These are phyloP conservation scores for Cyaniris semiargus DNA, from an alignment of 2,888 invertebrate genomes.

Conservation along the genomic window DNA sequence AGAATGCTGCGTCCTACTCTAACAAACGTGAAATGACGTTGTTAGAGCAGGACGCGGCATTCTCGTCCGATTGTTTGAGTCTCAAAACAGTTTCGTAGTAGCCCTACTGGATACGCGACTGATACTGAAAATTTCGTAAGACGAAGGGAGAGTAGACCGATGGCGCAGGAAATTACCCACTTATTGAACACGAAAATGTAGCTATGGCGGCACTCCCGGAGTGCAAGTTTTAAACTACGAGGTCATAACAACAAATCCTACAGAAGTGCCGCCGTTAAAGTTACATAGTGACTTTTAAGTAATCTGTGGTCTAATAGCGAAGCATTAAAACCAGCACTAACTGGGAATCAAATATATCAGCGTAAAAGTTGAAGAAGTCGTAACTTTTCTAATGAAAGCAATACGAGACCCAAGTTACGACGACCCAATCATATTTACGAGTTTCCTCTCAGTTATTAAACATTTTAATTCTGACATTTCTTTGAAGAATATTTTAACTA, in stretches of 20 bases:
- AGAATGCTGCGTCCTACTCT: no score
- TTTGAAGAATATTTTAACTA: neutral
- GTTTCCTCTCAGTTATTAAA: neutral
- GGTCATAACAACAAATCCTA: neutral
- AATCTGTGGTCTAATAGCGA: neutral
- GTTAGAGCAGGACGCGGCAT: no score
- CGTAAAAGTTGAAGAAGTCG: slow-evolving; percentile 8
- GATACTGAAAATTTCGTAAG: no score
- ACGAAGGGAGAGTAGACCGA: no score
- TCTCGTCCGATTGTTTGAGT: no score
- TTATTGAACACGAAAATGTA: no score
- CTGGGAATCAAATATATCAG: slow-evolving; percentile 2
- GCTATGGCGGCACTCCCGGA: no score
- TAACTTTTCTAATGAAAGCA: slow-evolving; percentile 6
- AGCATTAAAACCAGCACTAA: neutral
- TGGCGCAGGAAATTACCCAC: no score
- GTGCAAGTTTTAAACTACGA: no score
- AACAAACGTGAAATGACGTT: no score
- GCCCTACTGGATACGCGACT: no score
- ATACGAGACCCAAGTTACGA: neutral
- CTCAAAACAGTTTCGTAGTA: no score
- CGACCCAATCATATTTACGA: slow-evolving; percentile 15
- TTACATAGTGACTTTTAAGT: neutral
- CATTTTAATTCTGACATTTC: neutral
- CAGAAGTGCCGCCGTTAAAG: neutral